Evolutionary conservation across 2,113 vertebrate species (phyloP).

Genomic region (Ictalurus punctatus): DNA sequence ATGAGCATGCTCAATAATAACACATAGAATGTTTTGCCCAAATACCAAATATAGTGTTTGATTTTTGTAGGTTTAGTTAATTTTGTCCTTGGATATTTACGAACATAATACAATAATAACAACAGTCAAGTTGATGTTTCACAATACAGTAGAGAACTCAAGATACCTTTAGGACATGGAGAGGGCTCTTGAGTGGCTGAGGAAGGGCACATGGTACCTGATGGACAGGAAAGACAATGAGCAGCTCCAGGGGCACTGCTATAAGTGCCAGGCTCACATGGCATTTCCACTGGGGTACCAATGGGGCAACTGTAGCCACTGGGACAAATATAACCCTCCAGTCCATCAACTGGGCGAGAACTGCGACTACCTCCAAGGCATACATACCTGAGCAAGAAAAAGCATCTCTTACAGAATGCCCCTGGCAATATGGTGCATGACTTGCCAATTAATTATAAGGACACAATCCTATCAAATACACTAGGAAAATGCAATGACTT

Average conservation of each 20-base stretch:
- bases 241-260: slow-evolving; percentile 74
- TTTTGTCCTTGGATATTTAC: background rate
- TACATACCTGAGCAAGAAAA: slow-evolving; percentile 75
- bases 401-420: background rate
- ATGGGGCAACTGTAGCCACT: slow-evolving; percentile 80
- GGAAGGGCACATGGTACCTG: slow-evolving; percentile 73
- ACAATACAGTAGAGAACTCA: background rate
- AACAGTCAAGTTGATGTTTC: background rate
- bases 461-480: background rate
- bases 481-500: background rate
- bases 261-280: slow-evolving; percentile 85
- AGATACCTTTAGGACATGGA: slow-evolving; percentile 80
- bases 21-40: background rate
- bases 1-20: background rate
- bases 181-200: slow-evolving; percentile 73
- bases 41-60: background rate
- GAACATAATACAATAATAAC: background rate
- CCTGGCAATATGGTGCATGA: background rate
- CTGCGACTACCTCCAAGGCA: slow-evolving; percentile 79
- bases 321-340: slow-evolving; percentile 81
- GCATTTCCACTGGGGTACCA: slow-evolving; percentile 74
- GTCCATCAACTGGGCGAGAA: slow-evolving; percentile 74
- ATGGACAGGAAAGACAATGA: slow-evolving; percentile 77
- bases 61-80: background rate
- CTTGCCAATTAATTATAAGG: too few relatives aligned